phyloP scores from a whole-genome alignment of 2,797 vertebrate genomes.

The Fistularia commersonii region DNA sequence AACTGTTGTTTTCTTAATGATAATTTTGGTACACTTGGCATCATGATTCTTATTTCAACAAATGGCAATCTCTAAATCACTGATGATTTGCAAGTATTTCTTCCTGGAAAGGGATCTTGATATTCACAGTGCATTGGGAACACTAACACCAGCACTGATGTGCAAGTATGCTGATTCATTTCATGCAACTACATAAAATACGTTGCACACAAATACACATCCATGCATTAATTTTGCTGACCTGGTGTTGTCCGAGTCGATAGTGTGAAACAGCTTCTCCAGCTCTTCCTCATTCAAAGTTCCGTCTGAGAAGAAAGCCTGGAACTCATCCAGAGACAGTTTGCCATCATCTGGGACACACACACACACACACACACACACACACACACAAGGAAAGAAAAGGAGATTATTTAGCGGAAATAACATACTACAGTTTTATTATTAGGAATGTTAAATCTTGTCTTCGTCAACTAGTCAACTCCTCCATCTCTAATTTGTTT shows the following conservation, averaged over 20 bases:
- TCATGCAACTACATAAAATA: constrained; percentile 8
- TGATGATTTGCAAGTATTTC: constrained; percentile 15
- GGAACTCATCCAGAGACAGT: constrained; percentile 96
- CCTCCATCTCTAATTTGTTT: too few relatives aligned
- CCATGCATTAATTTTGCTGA: constrained; percentile 61
- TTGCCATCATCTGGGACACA: constrained; percentile 89
- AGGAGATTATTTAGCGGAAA: too few relatives aligned
- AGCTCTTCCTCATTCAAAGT: constrained; percentile 93
- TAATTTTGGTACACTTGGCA: too few relatives aligned
- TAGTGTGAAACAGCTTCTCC: constrained; percentile 94
- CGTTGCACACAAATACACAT: not conserved
- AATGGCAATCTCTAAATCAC: too few relatives aligned
- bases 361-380: constrained; percentile 35
- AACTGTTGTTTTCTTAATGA: too few relatives aligned
- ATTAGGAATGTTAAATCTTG: too few relatives aligned
- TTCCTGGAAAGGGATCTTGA: too few relatives aligned
- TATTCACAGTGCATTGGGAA: too few relatives aligned
- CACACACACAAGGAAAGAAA: too few relatives aligned
- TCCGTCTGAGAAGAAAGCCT: constrained; percentile 95
- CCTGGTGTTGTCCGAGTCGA: constrained; percentile 98
- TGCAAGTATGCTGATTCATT: constrained; percentile 13
- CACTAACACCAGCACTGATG: not conserved
- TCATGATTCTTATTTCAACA: too few relatives aligned
- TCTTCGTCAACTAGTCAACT: too few relatives aligned
- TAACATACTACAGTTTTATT: too few relatives aligned